Evolutionary conservation across 2,888 invertebrate genomes (phyloP).

Genomic region (Spodoptera littoralis): DNA sequence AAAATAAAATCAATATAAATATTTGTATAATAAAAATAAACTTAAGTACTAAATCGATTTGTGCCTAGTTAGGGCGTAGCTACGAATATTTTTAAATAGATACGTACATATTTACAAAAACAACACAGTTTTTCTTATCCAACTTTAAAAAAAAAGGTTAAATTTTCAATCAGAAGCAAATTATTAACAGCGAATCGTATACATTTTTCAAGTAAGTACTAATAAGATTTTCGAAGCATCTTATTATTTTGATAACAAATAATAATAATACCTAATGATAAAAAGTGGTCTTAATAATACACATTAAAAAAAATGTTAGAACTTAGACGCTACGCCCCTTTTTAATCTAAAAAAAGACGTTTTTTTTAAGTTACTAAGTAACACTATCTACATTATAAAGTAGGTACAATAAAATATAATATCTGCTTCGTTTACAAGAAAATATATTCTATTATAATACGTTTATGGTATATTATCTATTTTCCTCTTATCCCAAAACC

Average conservation of each 20-base stretch:
- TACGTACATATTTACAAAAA: constrained; percentile 21
- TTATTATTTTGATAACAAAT: not conserved
- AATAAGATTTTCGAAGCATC: not conserved
- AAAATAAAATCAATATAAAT: too few species aligned
- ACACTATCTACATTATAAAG: constrained; percentile 46
- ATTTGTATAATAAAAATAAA: constrained; percentile 4
- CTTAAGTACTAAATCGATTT: constrained; percentile 38
- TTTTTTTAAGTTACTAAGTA: constrained; percentile 42
- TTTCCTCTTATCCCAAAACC: constrained; percentile 50
- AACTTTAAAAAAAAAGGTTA: too few species aligned
- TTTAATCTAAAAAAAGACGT: constrained; percentile 32
- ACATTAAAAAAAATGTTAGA: not conserved
- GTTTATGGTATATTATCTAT: constrained; percentile 45
- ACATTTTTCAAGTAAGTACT: constrained; percentile 12
- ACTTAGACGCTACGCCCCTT: constrained; percentile 37
- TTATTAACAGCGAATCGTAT: constrained; percentile 38
- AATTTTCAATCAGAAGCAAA: constrained; percentile 3
- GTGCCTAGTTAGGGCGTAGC: constrained; percentile 48
- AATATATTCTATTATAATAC: constrained; percentile 56
- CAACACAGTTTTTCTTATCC: not conserved
- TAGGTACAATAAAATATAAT: constrained; percentile 56
- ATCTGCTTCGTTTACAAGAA: constrained; percentile 55
- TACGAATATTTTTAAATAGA: not conserved
- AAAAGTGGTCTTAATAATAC: not conserved
- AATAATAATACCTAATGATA: not conserved